Conservation (phyloP, 2,113 vertebrate species). For the Castor canadensis region DNA sequence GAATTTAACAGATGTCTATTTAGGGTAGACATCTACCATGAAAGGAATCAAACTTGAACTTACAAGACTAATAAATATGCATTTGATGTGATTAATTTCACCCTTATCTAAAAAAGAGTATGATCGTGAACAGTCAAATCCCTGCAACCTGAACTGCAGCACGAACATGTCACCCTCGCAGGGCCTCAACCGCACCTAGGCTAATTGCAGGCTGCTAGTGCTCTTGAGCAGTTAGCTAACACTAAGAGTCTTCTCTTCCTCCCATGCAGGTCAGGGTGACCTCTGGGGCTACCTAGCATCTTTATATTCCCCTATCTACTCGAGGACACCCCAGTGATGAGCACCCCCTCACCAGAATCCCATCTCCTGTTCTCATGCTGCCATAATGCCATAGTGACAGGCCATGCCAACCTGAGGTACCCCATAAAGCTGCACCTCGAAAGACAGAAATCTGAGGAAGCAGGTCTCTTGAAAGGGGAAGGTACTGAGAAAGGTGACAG, state of each 20-base stretch:
- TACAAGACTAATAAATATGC: too few species aligned
- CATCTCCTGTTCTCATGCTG: not conserved
- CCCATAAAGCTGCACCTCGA: not conserved
- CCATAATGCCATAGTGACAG: not conserved
- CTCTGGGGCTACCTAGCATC: not conserved
- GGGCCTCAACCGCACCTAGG: not conserved
- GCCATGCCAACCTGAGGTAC: not conserved
- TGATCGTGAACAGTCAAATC: not conserved
- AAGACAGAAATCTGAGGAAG: not conserved
- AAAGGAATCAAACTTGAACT: not conserved
- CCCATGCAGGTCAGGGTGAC: too few species aligned
- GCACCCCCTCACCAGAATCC: not conserved
- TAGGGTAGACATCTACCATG: not conserved
- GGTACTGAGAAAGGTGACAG: rapidly evolving
- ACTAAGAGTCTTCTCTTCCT: too few species aligned
- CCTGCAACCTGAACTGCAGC: not conserved
- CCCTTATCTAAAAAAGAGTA: too few species aligned
- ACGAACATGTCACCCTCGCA: not conserved
- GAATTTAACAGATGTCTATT: not conserved
- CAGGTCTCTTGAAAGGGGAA: not conserved
- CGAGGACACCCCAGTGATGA: too few species aligned
- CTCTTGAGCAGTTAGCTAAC: not conserved
- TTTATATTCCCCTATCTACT: too few species aligned
- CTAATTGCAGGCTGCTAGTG: not conserved
- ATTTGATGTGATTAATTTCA: not conserved